Evolutionary conservation across 2,888 invertebrate species (phyloP).

Genomic region (Xanthorhoe spadicearia): DNA sequence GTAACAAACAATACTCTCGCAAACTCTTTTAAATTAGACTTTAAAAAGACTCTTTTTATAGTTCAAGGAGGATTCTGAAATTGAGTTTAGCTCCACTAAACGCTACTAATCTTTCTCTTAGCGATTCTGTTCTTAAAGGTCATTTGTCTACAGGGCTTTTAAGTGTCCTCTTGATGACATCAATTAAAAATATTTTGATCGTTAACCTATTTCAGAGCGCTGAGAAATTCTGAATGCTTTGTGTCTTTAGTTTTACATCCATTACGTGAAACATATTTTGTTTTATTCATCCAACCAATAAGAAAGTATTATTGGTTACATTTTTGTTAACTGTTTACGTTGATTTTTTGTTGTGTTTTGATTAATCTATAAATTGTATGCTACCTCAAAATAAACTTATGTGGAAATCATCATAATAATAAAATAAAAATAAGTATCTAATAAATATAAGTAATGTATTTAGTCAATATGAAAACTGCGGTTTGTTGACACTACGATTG

Average conservation of each 20-base stretch:
- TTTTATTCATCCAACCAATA: background rate
- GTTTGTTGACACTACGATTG: too few relatives aligned
- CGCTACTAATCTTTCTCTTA: background rate
- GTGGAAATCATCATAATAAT: too few relatives aligned
- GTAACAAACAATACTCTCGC: too few relatives aligned
- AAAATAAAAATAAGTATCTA: too few relatives aligned
- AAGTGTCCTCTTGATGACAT: conserved; percentile 60
- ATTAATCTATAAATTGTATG: too few relatives aligned
- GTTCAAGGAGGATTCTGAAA: too few relatives aligned
- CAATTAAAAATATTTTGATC: conserved; percentile 70
- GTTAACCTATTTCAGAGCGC: conserved; percentile 69
- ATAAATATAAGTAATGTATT: too few relatives aligned
- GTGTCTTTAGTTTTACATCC: conserved; percentile 37
- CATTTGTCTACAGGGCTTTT: conserved; percentile 28
- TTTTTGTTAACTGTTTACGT: background rate
- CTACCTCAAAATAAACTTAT: too few relatives aligned
- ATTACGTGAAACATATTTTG: background rate
- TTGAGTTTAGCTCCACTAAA: background rate
- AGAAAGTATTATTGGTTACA: background rate
- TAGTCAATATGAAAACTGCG: too few relatives aligned
- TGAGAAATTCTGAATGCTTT: conserved; percentile 49
- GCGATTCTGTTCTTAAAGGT: background rate
- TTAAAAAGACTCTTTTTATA: too few relatives aligned
- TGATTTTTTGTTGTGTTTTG: background rate
- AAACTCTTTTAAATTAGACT: too few relatives aligned